Conservation (phyloP, 2,888 invertebrate genomes). For the Chrysolina haemoptera region DNA sequence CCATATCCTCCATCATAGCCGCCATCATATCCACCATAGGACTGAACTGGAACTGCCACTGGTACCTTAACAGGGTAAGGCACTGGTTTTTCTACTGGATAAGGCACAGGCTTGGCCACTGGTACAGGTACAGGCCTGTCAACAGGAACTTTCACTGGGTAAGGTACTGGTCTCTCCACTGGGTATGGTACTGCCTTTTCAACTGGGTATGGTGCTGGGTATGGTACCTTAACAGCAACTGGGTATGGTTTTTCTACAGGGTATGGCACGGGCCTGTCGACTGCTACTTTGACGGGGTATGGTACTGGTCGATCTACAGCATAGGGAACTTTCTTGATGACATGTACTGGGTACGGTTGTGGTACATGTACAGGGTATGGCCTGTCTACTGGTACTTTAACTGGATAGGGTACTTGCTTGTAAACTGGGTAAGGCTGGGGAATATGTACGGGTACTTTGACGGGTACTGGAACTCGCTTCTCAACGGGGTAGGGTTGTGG, state of each 20-base stretch:
- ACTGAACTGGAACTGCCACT: conserved; percentile 53
- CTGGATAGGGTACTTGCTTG: conserved; percentile 79
- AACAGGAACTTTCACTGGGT: conserved; percentile 74
- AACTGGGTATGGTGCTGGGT: conserved; percentile 81
- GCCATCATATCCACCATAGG: conserved; percentile 32
- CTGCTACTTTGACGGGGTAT: conserved; percentile 76
- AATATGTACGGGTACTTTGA: conserved; percentile 83
- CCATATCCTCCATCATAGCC: conserved; percentile 54
- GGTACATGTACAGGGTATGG: conserved; percentile 81
- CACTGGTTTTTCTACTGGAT: conserved; percentile 78
- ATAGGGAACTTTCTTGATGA: conserved; percentile 78
- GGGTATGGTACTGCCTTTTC: conserved; percentile 76
- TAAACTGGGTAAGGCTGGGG: conserved; percentile 83
- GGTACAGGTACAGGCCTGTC: conserved; percentile 73
- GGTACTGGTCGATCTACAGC: conserved; percentile 81
- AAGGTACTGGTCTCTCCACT: conserved; percentile 75
- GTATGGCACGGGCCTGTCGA: conserved; percentile 72
- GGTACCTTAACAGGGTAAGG: conserved; percentile 55
- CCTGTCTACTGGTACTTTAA: conserved; percentile 80
- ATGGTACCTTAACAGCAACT: conserved; percentile 77
- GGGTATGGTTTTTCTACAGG: conserved; percentile 78
- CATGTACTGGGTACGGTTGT: conserved; percentile 78
- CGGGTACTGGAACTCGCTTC: conserved; percentile 81
- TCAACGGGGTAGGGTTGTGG: conserved; percentile 86
- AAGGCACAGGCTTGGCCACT: conserved; percentile 76